Percentiles rank a stretch among this genome's conserved stretches.
phyloP scores from a whole-genome alignment of 2,888 invertebrate species.

The Dasypolia templi region DNA sequence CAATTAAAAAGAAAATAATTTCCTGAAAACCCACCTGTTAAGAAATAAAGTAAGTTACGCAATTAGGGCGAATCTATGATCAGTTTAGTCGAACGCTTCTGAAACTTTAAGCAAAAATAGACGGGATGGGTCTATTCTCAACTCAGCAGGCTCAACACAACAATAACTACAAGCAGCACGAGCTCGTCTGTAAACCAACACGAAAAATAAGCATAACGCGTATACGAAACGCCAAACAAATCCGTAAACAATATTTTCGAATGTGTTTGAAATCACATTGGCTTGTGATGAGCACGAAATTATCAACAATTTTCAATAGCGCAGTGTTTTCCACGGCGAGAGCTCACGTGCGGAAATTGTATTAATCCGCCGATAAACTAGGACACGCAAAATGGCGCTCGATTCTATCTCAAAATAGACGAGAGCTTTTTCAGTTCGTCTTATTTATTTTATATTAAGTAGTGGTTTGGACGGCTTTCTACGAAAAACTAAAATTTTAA shows the following conservation, averaged over 20 bases:
- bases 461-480: constrained; percentile 58
- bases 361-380: constrained; percentile 73
- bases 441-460: constrained; percentile 73
- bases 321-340: constrained; percentile 65
- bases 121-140: constrained; percentile 13
- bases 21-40: neutral
- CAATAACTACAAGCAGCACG: neutral
- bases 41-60: neutral
- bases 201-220: constrained; percentile 8
- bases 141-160: constrained; percentile 17
- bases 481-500: constrained; percentile 54
- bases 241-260: constrained; percentile 43
- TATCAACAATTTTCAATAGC: constrained; percentile 64
- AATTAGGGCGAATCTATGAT: neutral
- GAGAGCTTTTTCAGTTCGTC: constrained; percentile 71
- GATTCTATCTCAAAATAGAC: constrained; percentile 73
- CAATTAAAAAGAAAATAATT: too few species aligned
- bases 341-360: constrained; percentile 68
- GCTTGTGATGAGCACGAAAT: constrained; percentile 62
- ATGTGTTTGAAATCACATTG: constrained; percentile 48
- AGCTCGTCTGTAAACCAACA: constrained; percentile 11
- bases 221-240: constrained; percentile 17
- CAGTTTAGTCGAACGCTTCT: neutral
- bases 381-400: constrained; percentile 72
- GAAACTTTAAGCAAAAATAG: constrained; percentile 21